These are phyloP conservation scores for Holothuria scabra DNA, from an alignment of 53 echinoderm and acorn worm genomes.

Conservation along the genomic window DNA sequence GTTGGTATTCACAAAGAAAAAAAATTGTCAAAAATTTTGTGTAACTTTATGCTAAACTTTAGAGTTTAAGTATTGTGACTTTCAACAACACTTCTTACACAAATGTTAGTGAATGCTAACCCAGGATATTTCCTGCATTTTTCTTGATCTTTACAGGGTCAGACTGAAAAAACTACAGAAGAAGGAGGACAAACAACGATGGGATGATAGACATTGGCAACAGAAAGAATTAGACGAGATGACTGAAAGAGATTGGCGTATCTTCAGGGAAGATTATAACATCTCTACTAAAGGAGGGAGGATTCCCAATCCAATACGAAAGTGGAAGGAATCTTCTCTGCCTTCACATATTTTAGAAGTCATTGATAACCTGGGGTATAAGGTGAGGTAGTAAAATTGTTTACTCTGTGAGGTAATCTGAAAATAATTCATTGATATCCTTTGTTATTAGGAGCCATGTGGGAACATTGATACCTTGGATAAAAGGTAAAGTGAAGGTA, in stretches of 20 bases:
- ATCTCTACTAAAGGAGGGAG: slow-evolving; percentile 94
- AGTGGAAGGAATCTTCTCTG: slow-evolving; percentile 76
- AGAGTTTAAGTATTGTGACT: too few species aligned
- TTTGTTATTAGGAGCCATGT: too few species aligned
- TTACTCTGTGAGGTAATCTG: too few species aligned
- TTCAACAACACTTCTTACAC: too few species aligned
- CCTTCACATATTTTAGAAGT: slow-evolving; percentile 81
- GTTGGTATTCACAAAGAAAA: too few species aligned
- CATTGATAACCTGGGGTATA: slow-evolving; percentile 76
- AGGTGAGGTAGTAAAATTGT: slow-evolving; percentile 46
- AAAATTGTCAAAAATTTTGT: too few species aligned
- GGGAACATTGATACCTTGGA: too few species aligned
- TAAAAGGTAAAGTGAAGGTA: too few species aligned
- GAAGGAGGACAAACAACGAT: slow-evolving; percentile 86
- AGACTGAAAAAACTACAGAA: slow-evolving; percentile 79
- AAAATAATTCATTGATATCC: too few species aligned
- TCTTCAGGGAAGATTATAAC: slow-evolving; percentile 97
- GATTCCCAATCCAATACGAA: slow-evolving; percentile 76
- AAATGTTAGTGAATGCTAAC: too few species aligned
- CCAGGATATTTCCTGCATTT: neutral
- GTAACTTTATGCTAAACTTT: too few species aligned
- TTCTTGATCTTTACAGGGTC: slow-evolving; percentile 37
- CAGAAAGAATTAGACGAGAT: slow-evolving; percentile 87
- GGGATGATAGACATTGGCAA: slow-evolving; percentile 94
- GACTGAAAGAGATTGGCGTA: slow-evolving; percentile 92